Evolutionary conservation across 2,113 vertebrate species (phyloP), one percentile per base, ranked within the genome.

Genomic region (Rutilus rutilus): DNA sequence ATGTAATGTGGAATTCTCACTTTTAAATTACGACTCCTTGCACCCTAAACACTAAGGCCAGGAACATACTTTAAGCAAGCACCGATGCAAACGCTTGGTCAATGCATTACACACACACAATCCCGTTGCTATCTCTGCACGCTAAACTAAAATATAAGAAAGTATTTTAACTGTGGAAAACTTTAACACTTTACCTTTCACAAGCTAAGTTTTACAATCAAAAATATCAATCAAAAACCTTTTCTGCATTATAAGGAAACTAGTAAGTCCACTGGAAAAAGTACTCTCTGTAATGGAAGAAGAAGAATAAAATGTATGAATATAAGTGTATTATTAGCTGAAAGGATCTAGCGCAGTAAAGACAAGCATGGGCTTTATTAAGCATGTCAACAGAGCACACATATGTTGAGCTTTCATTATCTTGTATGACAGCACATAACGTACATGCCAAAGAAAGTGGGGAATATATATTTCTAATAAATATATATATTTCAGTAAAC

Each of bases 1-100:
- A 54, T 39, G 69, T 50, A 30, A 76, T 23, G 67, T 71, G 60
- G 30, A 75, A 36, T 47, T 33, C 73, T 67, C 67, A 80, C 78
- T 74, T 86, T 47, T 81, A 54, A 71, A 82, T 59, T 45, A 25
- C 15, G 33, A 52, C 7, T 14, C 25, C 39, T 39, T 65, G 17
- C 59, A 57, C 33, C 47, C 5, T 14, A 42, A 82, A 78, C 30
- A 64, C 47, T 62, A 73, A 77, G 42, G 39, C 71, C 71, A 47
- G 39, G 39, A 74, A 47, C 39, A 45, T 74, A 74, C 71, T 74
- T 71, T 5, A 71, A 36, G 69, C 10, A 45, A 42, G 21, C 39
- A 47, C 71, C 45, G 10, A 47, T 47, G 23, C 21, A 74, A 47
- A 74, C 14, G 4, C n/a, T 62, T 11, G 10, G 39, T 39, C 36